phyloP scores from a whole-genome alignment of 2,888 invertebrate genomes.

The Phania funesta region DNA sequence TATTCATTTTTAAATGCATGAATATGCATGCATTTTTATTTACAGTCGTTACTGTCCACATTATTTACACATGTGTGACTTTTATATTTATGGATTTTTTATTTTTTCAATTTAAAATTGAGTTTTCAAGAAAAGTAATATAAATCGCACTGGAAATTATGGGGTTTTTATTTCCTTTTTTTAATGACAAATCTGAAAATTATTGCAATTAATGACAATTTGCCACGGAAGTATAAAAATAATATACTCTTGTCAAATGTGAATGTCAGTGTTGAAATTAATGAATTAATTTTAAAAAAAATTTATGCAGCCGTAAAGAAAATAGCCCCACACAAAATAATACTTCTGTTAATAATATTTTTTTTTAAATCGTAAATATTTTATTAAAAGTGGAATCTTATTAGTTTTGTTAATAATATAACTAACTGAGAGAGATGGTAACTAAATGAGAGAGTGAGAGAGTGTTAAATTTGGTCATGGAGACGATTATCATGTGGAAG shows the following conservation, averaged over 20 bases:
- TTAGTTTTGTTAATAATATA: too few species aligned
- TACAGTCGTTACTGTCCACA: conserved; percentile 21
- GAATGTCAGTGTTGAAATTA: not conserved
- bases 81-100: conserved; percentile 17
- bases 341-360: too few species aligned
- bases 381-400: too few species aligned
- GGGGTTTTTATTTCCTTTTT: not conserved
- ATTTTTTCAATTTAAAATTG: conserved; percentile 23
- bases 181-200: conserved; percentile 32
- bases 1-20: not conserved
- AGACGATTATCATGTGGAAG: too few species aligned
- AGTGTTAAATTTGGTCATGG: too few species aligned
- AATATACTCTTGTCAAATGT: conserved; percentile 1
- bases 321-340: too few species aligned
- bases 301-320: too few species aligned
- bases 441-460: too few species aligned
- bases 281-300: not conserved
- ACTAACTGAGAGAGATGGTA: too few species aligned
- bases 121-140: not conserved
- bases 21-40: not conserved
- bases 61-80: conserved; percentile 56
- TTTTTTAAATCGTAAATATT: too few species aligned
- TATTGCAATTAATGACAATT: conserved; percentile 33
- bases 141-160: not conserved
- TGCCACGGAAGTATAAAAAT: conserved; percentile 1